Percentiles rank a stretch among this genome's conserved stretches.
Conservation (phyloP, 2,888 invertebrate species). For the Empis livida region DNA sequence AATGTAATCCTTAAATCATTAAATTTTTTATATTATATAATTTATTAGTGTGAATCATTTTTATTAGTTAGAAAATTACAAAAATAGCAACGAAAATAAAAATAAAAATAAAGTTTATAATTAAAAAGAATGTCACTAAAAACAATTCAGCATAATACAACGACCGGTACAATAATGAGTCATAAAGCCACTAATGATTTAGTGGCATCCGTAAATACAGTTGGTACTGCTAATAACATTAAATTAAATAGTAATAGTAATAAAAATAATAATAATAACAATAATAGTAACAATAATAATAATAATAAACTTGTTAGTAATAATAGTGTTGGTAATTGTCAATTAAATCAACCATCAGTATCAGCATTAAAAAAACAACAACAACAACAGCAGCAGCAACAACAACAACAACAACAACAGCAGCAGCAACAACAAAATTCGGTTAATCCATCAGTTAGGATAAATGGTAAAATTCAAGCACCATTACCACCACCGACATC, state of each 20-base stretch:
- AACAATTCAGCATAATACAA: slow-evolving; percentile 10
- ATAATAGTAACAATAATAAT: slow-evolving; percentile 14
- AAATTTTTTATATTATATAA: too few relatives aligned
- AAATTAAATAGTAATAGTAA: slow-evolving; percentile 5
- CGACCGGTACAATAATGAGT: slow-evolving; percentile 12
- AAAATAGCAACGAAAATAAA: too few relatives aligned
- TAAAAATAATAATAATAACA: slow-evolving; percentile 13
- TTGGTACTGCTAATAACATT: too few relatives aligned
- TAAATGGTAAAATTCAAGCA: slow-evolving; percentile 18
- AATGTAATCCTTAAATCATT: too few relatives aligned
- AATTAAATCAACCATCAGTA: slow-evolving; percentile 7
- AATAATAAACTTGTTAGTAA: slow-evolving; percentile 14
- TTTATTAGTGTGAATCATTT: too few relatives aligned
- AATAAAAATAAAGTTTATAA: too few relatives aligned
- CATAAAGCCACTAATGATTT: slow-evolving; percentile 18
- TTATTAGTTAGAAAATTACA: too few relatives aligned
- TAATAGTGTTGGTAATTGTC: slow-evolving; percentile 14
- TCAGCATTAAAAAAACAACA: slow-evolving; percentile 6
- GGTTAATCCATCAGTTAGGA: slow-evolving; percentile 14
- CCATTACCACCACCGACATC: slow-evolving; percentile 16
- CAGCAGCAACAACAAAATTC: slow-evolving; percentile 11
- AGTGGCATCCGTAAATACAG: slow-evolving; percentile 13
- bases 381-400: slow-evolving; percentile 10
- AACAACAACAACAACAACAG: slow-evolving; percentile 10
- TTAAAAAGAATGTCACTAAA: slow-evolving; percentile 9